Conservation (phyloP, 2,888 invertebrate species). For the Chrysolina oricalcia region DNA sequence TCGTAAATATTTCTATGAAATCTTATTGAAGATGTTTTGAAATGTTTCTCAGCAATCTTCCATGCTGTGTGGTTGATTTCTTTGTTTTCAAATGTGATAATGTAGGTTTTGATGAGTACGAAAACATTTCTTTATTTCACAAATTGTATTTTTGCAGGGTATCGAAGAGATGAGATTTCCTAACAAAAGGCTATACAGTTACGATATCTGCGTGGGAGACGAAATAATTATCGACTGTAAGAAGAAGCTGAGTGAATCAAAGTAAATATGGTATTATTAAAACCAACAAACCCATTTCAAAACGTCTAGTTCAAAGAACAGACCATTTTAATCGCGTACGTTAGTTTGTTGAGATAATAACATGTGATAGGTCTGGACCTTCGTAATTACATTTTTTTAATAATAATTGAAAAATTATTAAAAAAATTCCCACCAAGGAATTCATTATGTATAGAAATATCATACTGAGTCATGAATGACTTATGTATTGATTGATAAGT, state of each 20-base stretch:
- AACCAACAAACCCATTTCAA: not conserved
- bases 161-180: slow-evolving; percentile 93
- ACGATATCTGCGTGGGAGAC: slow-evolving; percentile 91
- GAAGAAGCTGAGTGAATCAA: slow-evolving; percentile 42
- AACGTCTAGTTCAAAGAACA: not conserved
- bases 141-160: slow-evolving; percentile 73
- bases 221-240: slow-evolving; percentile 93
- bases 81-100: too few species aligned
- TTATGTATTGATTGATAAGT: not conserved
- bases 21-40: too few species aligned
- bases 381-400: too few species aligned
- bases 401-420: too few species aligned
- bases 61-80: too few species aligned
- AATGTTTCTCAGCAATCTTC: too few species aligned
- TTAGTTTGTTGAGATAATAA: too few species aligned
- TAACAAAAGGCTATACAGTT: slow-evolving; percentile 91
- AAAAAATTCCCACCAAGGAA: not conserved
- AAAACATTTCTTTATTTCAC: too few species aligned
- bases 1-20: too few species aligned
- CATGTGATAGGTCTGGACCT: too few species aligned
- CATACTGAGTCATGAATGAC: not conserved
- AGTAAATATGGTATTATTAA: slow-evolving; percentile 7
- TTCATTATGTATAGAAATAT: not conserved
- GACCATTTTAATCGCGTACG: not conserved
- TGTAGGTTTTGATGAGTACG: not conserved